phyloP scores from a whole-genome alignment of 2,797 vertebrate species.

The Sciurus carolinensis region DNA sequence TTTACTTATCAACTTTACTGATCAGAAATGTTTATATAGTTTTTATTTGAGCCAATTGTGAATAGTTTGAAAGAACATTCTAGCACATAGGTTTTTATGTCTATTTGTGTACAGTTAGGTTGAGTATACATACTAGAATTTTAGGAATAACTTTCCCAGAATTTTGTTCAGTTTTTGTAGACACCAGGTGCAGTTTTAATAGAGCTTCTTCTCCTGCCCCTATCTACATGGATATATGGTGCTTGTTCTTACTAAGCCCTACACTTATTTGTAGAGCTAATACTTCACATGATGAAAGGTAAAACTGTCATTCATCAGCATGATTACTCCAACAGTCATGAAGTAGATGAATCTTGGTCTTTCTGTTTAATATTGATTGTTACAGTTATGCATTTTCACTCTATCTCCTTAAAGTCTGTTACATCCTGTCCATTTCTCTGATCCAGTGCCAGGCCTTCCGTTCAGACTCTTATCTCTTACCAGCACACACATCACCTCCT shows the following conservation, averaged over 20 bases:
- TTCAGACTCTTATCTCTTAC: neutral
- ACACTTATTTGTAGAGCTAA: neutral
- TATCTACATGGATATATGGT: neutral
- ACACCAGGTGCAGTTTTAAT: neutral
- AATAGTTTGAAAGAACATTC: neutral
- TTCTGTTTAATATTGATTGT: neutral
- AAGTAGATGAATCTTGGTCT: neutral
- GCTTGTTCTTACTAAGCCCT: neutral
- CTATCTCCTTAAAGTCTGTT: neutral
- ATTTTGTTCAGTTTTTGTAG: neutral
- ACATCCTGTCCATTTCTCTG: neutral
- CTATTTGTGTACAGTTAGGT: neutral
- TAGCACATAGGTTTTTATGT: neutral
- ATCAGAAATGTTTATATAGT: neutral
- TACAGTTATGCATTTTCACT: neutral
- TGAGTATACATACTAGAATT: neutral
- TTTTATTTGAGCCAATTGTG: conserved; percentile 3
- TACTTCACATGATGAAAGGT: neutral
- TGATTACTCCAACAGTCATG: neutral
- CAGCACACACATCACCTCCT: neutral
- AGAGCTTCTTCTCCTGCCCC: neutral
- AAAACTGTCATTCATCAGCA: neutral
- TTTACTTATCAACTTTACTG: neutral
- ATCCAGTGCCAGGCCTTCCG: neutral
- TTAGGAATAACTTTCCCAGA: neutral